Evolutionary conservation across 2,797 vertebrate species (phyloP), one percentile per base, ranked within the genome.

Genomic region (Valencia hispanica): DNA sequence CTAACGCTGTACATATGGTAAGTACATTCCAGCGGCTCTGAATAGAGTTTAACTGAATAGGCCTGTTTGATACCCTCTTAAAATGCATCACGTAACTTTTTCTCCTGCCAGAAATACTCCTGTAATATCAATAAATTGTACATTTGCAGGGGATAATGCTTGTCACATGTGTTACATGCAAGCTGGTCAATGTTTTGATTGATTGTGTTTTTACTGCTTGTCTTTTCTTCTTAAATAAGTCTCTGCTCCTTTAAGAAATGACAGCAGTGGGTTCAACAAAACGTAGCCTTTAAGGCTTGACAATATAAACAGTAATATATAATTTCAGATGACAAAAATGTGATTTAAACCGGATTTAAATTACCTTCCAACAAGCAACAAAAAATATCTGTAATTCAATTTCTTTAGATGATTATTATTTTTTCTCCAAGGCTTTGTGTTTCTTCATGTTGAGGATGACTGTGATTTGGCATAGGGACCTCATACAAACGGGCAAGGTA

Each of bases 361-460:
- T 43, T 0, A 10, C 5, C 4, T 41, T 22, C 2, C 6, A 41
- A n/a, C 41, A 18, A 45, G 1, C 9, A 68, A 3, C 0, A 11
- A 10, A 15, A 9, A 68, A 17, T 17, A 59, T 6, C 36, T 48
- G 47, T 11, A 3, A 39, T 47, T 30, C 18, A 25, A 5, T 2
- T 30, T 30, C 15, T 18, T 18, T 8, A 17, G 2, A 22, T 65
- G 34, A 32, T 41, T 14, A 17, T 45, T 41, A 20, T 39, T 27
- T 30, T 86, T 15, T 77, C 72, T 81, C 72, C 30, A 45, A 94
- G 93, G 93, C 92, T 11, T 77, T 94, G 83, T 93, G 93, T 79
- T 94, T 93, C 91, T 93, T 93, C 90, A 92, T 94, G 92, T 47
- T 94, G 92, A 93, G 88, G 2, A 92, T 93, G 90, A 93, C 92